Evolutionary conservation across 2,888 invertebrate genomes (phyloP), one percentile per base, ranked within the genome.

Genomic region (Arrhopalites spinosus): DNA sequence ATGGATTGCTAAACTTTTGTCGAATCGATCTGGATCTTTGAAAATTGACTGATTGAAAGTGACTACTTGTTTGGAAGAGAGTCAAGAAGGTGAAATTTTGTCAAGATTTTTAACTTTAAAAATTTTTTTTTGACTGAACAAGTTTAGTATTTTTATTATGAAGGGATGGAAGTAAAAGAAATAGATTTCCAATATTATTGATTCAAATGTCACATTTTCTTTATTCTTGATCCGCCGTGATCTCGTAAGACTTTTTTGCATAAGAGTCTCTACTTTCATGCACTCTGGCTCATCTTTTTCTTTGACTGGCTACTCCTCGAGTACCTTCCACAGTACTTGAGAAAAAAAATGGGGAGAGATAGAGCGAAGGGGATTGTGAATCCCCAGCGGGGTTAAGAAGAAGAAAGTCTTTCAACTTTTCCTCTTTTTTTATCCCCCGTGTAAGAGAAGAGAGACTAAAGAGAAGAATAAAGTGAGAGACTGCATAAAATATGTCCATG

Each of bases 331-430:
- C 73, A 69, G 69, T 72, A 74, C 36, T 50, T 20, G 23, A 23
- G 17, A n/a, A 56, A 15, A 56, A 23, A 5, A 69, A 69, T 27
- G n/a, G 27, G 29, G 27, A 13, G 36, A 36, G 29, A 56, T 0
- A 56, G 53, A 29, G 25, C 23, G 77, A 74, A 75, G 78, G 25
- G 59, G 59, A 59, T 25, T 20, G 8, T 2, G 25, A 80, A 81
- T 79, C 80, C 81, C 78, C 80, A 78, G 76, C 71, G 80, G 81
- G 81, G 80, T 73, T 78, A 73, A 66, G 27, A 25, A 7, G 74
- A 63, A 76, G 78, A 77, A 79, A 77, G 75, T 77, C 80, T 80
- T 81, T 81, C 80, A 80, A 79, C 80, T 79, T 79, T n/a, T n/a
- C n/a, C n/a, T n/a, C n/a, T n/a, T n/a, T n/a, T 36, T 75, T 70